Base-by-base conservation (phyloP, 2,888 invertebrate genomes). In the Siphlonurus alternatus region DNA sequence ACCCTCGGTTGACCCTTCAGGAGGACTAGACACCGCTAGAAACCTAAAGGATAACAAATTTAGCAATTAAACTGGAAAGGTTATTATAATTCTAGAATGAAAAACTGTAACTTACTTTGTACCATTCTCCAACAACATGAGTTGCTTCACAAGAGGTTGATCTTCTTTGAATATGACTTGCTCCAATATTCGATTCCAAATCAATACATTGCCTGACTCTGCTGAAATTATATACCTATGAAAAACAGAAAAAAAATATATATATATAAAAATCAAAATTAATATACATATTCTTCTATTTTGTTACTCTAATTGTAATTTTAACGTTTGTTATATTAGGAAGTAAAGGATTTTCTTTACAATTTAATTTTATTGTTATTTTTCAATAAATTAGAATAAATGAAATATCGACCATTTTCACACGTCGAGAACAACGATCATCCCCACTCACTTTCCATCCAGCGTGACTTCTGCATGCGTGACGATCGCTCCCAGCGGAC, bases 401-500 rank as follows among this genome's bases (percentile, higher is more conserved):
- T n/a, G n/a, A n/a, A n/a, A n/a, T 64, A n/a, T 62, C 38, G 63
- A 23, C 53, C 51, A 60, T 38, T 59, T 54, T 18, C 59, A 62
- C 61, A 15, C 23, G 25, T 62, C 18, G 24, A 64, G 54, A 61
- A 53, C 20, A 23, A 18, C 1, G n/a, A n/a, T n/a, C n/a, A n/a
- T 2, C 1, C 59, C 18, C 18, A 1, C 19, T 59, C 76, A 83
- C 78, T 86, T 87, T 24, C 92, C 93, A 71, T 86, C 86, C 0
- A 88, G 86, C 0, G 94, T 94, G 61, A 96, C 89, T 61, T 86
- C 82, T 0, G 95, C 95, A 68, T 94, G 91, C 0, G 95, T 95
- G 0, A 97, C 93, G 69, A 96, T 96, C 5, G 96, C 94, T 0
- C 94, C 94, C 1, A 95, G 78, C 0, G 93, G 91, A 68, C 91